Base-by-base conservation (phyloP, 2,797 vertebrate species). In the Epinephelus coioides region DNA sequence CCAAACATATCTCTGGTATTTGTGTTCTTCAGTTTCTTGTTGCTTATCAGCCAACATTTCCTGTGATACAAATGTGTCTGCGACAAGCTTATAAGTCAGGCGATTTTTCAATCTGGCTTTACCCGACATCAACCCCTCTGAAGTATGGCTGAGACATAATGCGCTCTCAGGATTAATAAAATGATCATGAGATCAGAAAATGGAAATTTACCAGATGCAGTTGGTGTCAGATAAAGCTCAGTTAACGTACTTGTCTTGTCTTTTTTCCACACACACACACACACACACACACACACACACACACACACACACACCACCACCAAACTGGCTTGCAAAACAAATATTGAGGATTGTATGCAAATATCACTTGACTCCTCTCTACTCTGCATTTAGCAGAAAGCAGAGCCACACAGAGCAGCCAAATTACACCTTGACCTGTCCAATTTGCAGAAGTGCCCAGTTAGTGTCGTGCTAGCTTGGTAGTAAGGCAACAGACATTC, bases 261-360 rank as follows among this genome's bases (percentile, higher is more conserved):
- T 43, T 9, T 43, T 43, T 43, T 27, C 27, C 5, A 27, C 4
- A 27, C 27, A 27, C 27, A 27, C 27, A 27, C 27, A 25, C 27
- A 27, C 27, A 27, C 27, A 53, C 51, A 77, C 21, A 60, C 23
- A 23, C 23, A 27, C 25, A 27, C 27, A 27, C 27, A 27, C 4
- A 27, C 27, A 27, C 27, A 27, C 27, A 53, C 51, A 77, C 21
- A 60, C 17, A 55, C 53, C 25, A 51, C 19, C 9, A 64, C 9
- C 15, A 56, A 57, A 67, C 72, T 59, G 44, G 47, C 47, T 77
- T 19, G 1, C 19, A 63, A 73, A 83, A 73, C 70, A 81, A 81
- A 75, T 59, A 69, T 4, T 51, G 1, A 19, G 10, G 43, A 50
- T 19, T 67, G 21, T 38, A 23, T 78, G 64, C 63, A 91, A 79